A percentile compares a stretch with the other conserved stretches of the same genome.
These are phyloP conservation scores for Epirrhoe tristata DNA, from an alignment of 2,888 invertebrate genomes.

Conservation along the genomic window DNA sequence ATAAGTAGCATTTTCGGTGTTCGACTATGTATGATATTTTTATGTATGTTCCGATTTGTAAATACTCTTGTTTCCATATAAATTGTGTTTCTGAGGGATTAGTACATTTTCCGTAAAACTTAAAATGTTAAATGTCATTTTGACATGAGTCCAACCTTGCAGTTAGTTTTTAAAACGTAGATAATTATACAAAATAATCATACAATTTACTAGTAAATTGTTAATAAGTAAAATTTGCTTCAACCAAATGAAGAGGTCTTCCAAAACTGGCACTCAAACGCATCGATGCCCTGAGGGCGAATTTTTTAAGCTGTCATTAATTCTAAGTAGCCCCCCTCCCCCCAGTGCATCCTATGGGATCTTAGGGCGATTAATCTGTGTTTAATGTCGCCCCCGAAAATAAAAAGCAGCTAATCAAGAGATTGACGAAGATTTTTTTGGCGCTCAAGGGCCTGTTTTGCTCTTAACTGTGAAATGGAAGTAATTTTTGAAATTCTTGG, in stretches of 20 bases:
- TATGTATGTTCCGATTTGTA: too few species aligned
- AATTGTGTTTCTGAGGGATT: too few species aligned
- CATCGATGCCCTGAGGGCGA: conserved; percentile 60
- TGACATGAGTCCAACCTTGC: too few species aligned
- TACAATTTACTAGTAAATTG: background rate
- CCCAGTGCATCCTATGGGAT: conserved; percentile 62
- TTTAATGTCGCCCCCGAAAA: conserved; percentile 80
- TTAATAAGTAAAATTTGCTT: conserved; percentile 13
- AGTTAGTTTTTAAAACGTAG: too few species aligned
- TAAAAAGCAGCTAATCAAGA: conserved; percentile 82
- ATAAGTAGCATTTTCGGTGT: too few species aligned
- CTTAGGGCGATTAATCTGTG: conserved; percentile 78
- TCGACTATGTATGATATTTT: too few species aligned
- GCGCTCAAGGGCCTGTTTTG: conserved; percentile 55
- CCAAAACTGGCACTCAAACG: conserved; percentile 48
- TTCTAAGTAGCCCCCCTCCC: conserved; percentile 66
- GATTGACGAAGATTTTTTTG: conserved; percentile 73
- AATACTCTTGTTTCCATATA: too few species aligned
- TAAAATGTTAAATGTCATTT: too few species aligned
- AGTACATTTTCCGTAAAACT: too few species aligned
- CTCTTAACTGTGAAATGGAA: conserved; percentile 43
- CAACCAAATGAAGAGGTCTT: conserved; percentile 45
- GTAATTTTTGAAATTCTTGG: conserved; percentile 35
- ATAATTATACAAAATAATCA: background rate
- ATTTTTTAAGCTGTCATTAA: conserved; percentile 80